Evolutionary conservation across 1,140 invertebrate genomes (phyloP).

Genomic region (Platyura marginata): DNA sequence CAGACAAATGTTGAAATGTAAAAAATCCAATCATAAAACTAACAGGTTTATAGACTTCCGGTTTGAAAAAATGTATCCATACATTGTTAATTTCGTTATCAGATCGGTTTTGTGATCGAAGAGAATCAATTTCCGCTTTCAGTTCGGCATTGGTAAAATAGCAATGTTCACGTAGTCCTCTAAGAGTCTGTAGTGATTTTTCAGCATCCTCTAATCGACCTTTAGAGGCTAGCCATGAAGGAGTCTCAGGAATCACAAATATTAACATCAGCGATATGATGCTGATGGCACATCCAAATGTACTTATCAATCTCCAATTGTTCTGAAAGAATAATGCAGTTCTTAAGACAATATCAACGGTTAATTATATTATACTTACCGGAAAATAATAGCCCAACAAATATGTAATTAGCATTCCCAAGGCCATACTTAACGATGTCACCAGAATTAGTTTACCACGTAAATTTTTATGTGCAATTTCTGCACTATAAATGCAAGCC

Average conservation of each 20-base stretch:
- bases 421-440: slow-evolving; percentile 35
- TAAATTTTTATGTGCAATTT: slow-evolving; percentile 32
- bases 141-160: background rate
- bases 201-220: slow-evolving; percentile 33
- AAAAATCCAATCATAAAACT: slow-evolving; percentile 44
- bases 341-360: background rate
- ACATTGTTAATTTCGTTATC: slow-evolving; percentile 9
- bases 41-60: slow-evolving; percentile 39
- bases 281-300: slow-evolving; percentile 36
- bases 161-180: slow-evolving; percentile 26
- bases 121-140: slow-evolving; percentile 5
- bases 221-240: slow-evolving; percentile 41
- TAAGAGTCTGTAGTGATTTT: slow-evolving; percentile 28
- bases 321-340: slow-evolving; percentile 20
- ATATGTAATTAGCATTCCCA: slow-evolving; percentile 39
- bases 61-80: slow-evolving; percentile 22
- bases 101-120: background rate
- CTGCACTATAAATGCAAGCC: slow-evolving; percentile 39
- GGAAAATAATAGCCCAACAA: slow-evolving; percentile 35
- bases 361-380: slow-evolving; percentile 13
- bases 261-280: slow-evolving; percentile 30
- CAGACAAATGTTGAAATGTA: slow-evolving; percentile 60
- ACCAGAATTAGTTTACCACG: slow-evolving; percentile 38
- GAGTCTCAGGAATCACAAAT: slow-evolving; percentile 35
- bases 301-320: slow-evolving; percentile 38